These are phyloP conservation scores for Ophion costatus DNA, from an alignment of 2,888 invertebrate genomes.

Conservation along the genomic window DNA sequence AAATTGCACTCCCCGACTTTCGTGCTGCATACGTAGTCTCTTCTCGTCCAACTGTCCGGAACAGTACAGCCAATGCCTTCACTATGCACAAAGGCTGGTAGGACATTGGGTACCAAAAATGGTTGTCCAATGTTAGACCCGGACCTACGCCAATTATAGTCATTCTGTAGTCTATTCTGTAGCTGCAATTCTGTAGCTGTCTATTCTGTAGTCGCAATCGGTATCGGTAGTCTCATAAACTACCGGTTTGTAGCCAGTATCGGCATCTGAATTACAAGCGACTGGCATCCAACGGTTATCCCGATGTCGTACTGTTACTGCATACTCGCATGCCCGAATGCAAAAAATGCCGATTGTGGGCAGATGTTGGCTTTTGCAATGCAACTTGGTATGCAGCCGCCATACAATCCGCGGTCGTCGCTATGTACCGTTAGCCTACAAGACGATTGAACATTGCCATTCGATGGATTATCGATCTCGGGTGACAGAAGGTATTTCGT, in stretches of 20 bases:
- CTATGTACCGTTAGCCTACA: not conserved
- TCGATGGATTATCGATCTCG: not conserved
- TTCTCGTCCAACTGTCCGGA: conserved; percentile 28
- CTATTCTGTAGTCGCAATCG: no score
- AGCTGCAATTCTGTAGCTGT: no score
- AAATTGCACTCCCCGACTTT: conserved; percentile 15
- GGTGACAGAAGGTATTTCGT: not conserved
- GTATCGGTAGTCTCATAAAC: no score
- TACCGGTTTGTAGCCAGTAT: no score
- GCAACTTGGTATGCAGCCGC: not conserved
- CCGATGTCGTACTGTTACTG: not conserved
- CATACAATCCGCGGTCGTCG: not conserved
- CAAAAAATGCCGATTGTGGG: not conserved
- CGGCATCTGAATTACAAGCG: no score
- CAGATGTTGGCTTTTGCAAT: not conserved
- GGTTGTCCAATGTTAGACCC: not conserved
- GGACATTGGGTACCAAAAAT: not conserved
- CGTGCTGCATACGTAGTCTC: not conserved
- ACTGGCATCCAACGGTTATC: not conserved
- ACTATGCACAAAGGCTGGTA: not conserved
- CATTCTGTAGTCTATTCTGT: no score
- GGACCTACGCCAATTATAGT: no score
- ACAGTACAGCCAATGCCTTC: not conserved
- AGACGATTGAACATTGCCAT: not conserved
- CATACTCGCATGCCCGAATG: not conserved